Evolutionary conservation across 2,113 vertebrate genomes (phyloP).

Genomic region (Lethenteron reissneri): DNA sequence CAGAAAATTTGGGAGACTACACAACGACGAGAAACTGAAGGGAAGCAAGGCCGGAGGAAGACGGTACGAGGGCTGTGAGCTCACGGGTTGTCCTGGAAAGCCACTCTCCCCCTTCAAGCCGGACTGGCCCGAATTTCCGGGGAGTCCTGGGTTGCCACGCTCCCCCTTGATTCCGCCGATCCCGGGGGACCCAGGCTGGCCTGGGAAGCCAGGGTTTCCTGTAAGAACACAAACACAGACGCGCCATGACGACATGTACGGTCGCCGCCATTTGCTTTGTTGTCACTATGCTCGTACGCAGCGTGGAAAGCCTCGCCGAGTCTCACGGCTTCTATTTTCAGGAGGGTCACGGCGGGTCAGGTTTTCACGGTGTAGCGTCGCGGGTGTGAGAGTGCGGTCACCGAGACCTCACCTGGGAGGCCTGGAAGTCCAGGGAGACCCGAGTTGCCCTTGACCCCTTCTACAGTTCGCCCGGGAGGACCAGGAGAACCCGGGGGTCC

Average conservation of each 20-base stretch:
- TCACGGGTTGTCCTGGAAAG: constrained; percentile 1
- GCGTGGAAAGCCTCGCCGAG: no score
- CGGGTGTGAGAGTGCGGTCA: no score
- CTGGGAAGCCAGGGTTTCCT: neutral
- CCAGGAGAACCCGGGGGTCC: neutral
- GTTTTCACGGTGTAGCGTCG: no score
- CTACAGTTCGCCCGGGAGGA: constrained; percentile 1
- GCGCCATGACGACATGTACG: no score
- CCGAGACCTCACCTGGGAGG: neutral
- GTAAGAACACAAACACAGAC: neutral
- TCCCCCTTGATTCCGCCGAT: neutral
- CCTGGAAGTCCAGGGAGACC: constrained; percentile 3
- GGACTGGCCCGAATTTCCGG: neutral
- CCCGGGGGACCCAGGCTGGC: neutral
- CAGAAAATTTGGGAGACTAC: no score
- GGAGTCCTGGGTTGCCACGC: neutral
- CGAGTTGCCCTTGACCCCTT: neutral
- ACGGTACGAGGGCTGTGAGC: neutral
- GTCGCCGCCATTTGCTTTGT: no score
- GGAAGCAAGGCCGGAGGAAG: no score
- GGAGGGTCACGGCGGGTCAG: no score
- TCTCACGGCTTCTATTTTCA: no score
- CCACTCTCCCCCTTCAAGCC: neutral
- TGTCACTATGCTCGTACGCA: no score
- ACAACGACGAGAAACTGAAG: no score